Percentiles rank a stretch among this genome's conserved stretches.
Evolutionary conservation across 53 echinoderm and acorn worm genomes (phyloP).

Genomic region (Holothuria scabra): DNA sequence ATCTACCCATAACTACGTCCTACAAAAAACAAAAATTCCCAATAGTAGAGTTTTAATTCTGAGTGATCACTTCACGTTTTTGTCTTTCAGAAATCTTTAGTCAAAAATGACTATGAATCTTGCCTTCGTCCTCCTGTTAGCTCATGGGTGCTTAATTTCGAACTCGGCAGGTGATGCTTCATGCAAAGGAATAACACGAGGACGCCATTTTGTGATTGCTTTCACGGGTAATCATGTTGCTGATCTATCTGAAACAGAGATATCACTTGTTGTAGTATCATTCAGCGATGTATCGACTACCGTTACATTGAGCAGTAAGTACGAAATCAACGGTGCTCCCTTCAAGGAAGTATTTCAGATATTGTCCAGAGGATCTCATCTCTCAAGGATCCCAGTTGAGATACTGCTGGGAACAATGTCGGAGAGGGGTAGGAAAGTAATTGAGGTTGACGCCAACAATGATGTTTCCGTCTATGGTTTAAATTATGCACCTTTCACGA

Average conservation of each 20-base stretch:
- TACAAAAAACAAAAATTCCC: too few relatives aligned
- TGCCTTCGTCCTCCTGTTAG: too few relatives aligned
- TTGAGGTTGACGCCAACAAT: conserved; percentile 50
- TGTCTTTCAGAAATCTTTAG: too few relatives aligned
- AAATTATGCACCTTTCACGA: conserved; percentile 54
- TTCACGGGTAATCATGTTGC: conserved; percentile 8
- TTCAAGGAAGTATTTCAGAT: not conserved
- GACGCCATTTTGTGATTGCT: conserved; percentile 11
- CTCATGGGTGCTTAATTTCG: too few relatives aligned
- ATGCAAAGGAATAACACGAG: conserved; percentile 22
- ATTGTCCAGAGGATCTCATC: not conserved
- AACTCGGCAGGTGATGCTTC: not conserved
- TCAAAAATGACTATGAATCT: too few relatives aligned
- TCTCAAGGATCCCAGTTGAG: not conserved
- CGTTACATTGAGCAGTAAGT: conserved; percentile 10
- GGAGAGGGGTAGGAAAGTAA: conserved; percentile 42
- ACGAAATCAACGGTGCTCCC: not conserved
- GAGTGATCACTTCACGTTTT: too few relatives aligned
- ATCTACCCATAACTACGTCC: too few relatives aligned
- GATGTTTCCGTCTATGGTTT: conserved; percentile 67
- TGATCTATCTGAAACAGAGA: not conserved
- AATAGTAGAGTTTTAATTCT: too few relatives aligned
- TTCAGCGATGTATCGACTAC: conserved; percentile 7
- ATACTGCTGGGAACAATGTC: not conserved
- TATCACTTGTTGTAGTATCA: conserved; percentile 24